phyloP scores from a whole-genome alignment of 2,113 vertebrate genomes.

The Anhinga rufa region DNA sequence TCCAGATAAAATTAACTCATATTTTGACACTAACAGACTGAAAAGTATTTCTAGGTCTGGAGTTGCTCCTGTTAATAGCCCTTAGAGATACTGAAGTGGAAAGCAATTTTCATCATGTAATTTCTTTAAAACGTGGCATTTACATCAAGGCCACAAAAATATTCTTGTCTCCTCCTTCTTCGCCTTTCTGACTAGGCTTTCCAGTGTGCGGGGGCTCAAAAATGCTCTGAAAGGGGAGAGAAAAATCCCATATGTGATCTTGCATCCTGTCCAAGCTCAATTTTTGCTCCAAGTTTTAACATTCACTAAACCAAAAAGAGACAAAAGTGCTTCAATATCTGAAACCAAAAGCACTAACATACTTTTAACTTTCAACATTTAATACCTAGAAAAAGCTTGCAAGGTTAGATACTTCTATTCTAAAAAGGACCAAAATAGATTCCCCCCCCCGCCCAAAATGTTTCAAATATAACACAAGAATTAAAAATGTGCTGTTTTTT shows the following conservation, averaged over 20 bases:
- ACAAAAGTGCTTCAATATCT: background rate
- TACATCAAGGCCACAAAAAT: slow-evolving; percentile 39
- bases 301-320: slow-evolving; percentile 15
- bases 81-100: background rate
- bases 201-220: background rate
- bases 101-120: slow-evolving; percentile 54
- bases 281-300: background rate
- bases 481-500: background rate
- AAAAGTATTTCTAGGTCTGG: background rate
- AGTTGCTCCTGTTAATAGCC: background rate
- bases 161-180: background rate
- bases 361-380: background rate
- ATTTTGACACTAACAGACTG: background rate
- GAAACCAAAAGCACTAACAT: background rate
- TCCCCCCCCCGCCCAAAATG: background rate
- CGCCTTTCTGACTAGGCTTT: background rate
- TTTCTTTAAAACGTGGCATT: slow-evolving; percentile 61
- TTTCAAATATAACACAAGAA: background rate
- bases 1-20: background rate
- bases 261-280: slow-evolving; percentile 29
- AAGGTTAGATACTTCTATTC: background rate
- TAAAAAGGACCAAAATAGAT: background rate
- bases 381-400: background rate
- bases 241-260: slow-evolving; percentile 47
- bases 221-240: background rate